Evolutionary conservation across 2,888 invertebrate species (phyloP), one percentile per base, ranked within the genome.

Genomic region (Beris morrisii): DNA sequence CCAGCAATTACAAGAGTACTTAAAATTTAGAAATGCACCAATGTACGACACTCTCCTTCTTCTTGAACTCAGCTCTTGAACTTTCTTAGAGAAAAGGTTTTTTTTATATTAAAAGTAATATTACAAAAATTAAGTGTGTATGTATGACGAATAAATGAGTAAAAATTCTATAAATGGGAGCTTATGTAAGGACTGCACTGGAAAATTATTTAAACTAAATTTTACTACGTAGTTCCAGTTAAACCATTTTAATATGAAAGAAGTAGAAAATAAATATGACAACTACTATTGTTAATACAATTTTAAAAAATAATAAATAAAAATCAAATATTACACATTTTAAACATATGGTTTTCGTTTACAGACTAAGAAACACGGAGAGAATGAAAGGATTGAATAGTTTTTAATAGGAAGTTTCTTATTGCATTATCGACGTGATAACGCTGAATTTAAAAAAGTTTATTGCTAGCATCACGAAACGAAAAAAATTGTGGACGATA

Each of bases 21-120:
- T 28, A 50, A 61, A 46, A 56, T 56, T 46, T 48, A 56, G 32
- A 65, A 55, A 56, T 65, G 55, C 64, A 56, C 64, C 64, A 65
- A 65, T 65, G 64, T 65, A 65, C 64, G 64, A 65, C 64, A 65
- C 55, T 56, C 55, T 54, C 43, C 38, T 22, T 53, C 15, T n/a
- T n/a, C 22, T 53, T 28, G 55, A 48, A 48, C 22, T 38, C 9
- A 38, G 38, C 9, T 38, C 9, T 38, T 9, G 9, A 38, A 38
- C 9, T 5, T 6, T 48, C 15, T 48, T 15, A 48, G 15, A 48
- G 15, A 48, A 12, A 48, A 13, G 12, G 2, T 48, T 11, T 15
- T 15, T 48, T 48, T 48, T 48, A 15, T 6, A 12, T 15, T 3
- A 4, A 11, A 48, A 48, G 5, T 48, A 48, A 48, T 11, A 48